phyloP scores from a whole-genome alignment of 2,797 vertebrate genomes.

The Tragelaphus oryx region DNA sequence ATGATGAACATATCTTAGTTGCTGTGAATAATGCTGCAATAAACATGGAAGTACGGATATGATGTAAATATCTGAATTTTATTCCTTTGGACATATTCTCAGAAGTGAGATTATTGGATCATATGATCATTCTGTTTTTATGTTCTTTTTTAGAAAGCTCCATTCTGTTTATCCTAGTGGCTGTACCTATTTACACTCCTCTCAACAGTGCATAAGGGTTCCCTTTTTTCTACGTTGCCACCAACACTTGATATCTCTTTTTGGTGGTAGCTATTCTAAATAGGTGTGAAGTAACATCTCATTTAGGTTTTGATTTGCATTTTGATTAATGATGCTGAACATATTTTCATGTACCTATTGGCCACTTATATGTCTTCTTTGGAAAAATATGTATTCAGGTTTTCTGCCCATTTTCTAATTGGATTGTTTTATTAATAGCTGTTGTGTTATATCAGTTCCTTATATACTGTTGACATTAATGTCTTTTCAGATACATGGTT shows the following conservation, averaged over 20 bases:
- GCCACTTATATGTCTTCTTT: background rate
- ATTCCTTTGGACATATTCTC: background rate
- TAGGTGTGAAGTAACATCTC: background rate
- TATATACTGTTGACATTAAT: background rate
- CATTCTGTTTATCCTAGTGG: background rate
- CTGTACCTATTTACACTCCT: background rate
- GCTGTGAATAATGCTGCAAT: background rate
- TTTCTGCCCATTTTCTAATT: background rate
- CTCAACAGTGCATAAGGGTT: background rate
- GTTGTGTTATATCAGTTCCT: background rate
- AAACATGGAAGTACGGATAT: background rate
- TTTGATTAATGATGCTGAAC: background rate
- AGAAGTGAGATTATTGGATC: background rate
- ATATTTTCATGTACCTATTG: background rate
- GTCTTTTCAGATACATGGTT: background rate
- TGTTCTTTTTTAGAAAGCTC: background rate
- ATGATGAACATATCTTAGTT: background rate
- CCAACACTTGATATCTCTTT: background rate
- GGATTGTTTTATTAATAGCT: background rate
- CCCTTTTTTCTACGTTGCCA: background rate
- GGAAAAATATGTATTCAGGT: background rate
- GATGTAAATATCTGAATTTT: background rate
- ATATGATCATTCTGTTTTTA: background rate
- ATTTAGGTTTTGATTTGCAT: background rate
- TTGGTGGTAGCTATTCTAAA: background rate